A percentile compares a stretch with the other conserved stretches of the same genome.
Conservation (phyloP, 2,113 vertebrate genomes). For the Alectura lathami region DNA sequence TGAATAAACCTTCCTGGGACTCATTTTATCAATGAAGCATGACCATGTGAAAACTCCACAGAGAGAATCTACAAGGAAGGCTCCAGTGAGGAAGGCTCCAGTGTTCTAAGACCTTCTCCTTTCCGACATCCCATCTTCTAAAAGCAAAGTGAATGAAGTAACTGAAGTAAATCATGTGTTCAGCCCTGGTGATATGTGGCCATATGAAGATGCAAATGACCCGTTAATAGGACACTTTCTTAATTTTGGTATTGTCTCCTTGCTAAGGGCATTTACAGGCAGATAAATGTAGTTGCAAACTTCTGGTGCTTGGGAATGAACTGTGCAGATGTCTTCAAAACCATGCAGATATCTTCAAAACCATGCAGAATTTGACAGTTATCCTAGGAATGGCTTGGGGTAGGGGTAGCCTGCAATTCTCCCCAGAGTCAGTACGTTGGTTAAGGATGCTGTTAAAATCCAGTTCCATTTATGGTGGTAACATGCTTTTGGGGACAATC, state of each 20-base stretch:
- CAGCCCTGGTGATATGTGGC: neutral
- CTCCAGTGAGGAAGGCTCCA: neutral
- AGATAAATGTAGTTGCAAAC: neutral
- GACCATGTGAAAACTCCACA: conserved; percentile 24
- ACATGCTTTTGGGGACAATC: neutral
- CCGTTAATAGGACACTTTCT: neutral
- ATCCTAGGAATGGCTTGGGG: neutral
- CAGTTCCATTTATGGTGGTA: neutral
- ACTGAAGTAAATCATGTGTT: neutral
- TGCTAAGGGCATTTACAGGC: neutral
- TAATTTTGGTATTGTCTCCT: neutral
- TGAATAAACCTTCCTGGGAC: conserved; percentile 62
- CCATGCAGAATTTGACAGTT: neutral
- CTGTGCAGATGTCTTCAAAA: neutral
- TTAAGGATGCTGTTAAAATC: neutral
- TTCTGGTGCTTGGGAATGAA: neutral
- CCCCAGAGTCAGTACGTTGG: neutral
- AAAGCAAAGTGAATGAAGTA: neutral
- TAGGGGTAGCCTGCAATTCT: neutral
- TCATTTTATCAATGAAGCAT: conserved; percentile 63
- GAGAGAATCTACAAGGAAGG: conserved; percentile 25
- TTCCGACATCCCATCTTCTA: neutral
- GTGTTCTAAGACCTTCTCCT: neutral
- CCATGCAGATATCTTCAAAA: neutral
- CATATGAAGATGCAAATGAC: neutral